Conservation (phyloP, 2,888 invertebrate genomes). For the Yponomeuta malinellus region DNA sequence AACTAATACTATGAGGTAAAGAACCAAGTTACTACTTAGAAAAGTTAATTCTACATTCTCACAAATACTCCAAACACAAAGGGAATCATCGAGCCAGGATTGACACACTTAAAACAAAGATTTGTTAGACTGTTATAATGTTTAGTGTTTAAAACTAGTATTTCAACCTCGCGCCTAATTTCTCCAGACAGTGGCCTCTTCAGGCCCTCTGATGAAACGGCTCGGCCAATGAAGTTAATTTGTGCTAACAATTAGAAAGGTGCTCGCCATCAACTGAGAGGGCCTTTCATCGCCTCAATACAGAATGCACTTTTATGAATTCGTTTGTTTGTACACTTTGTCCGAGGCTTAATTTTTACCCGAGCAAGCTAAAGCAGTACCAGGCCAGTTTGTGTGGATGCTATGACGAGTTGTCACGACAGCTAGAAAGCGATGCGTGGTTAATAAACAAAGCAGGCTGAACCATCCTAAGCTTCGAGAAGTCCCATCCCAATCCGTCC, state of each 20-base stretch:
- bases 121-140: background rate
- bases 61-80: too few relatives aligned
- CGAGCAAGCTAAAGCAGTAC: background rate
- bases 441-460: too few relatives aligned
- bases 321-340: slow-evolving; percentile 15
- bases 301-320: background rate
- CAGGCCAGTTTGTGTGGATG: too few relatives aligned
- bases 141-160: background rate
- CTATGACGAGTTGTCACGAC: too few relatives aligned
- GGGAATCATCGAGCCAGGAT: background rate
- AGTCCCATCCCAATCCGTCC: too few relatives aligned
- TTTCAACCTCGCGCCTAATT: background rate
- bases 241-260: slow-evolving; percentile 50
- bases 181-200: slow-evolving; percentile 19
- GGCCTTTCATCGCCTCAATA: slow-evolving; percentile 45
- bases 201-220: slow-evolving; percentile 43
- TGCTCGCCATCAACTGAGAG: slow-evolving; percentile 36
- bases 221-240: slow-evolving; percentile 50
- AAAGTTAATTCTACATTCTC: too few relatives aligned
- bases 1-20: background rate
- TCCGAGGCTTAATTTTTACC: background rate
- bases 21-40: too few relatives aligned
- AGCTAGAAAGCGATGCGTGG: too few relatives aligned
- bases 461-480: too few relatives aligned
- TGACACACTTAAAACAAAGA: background rate